These are phyloP conservation scores for Amblyornis subalaris DNA, from an alignment of 2,113 vertebrate species.

Conservation along the genomic window DNA sequence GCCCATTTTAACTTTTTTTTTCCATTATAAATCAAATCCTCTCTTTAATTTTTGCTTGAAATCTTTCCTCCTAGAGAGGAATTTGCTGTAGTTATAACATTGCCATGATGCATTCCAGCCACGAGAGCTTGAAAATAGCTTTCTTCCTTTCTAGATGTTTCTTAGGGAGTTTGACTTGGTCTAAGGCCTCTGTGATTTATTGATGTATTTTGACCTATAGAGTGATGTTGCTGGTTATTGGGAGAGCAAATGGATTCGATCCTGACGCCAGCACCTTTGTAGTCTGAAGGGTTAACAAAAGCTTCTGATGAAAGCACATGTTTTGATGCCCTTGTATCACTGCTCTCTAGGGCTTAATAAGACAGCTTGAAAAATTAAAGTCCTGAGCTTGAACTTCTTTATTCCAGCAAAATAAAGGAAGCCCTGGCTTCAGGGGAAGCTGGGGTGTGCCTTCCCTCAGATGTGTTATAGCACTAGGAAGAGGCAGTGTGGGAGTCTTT, in stretches of 20 bases:
- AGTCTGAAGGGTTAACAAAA: not conserved
- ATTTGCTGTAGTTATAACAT: not conserved
- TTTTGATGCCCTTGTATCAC: not conserved
- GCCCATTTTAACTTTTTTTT: not conserved
- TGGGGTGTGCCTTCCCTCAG: not conserved
- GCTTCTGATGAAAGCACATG: not conserved
- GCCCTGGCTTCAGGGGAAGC: not conserved
- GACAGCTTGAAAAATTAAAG: not conserved
- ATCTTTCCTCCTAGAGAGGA: not conserved
- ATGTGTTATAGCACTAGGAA: not conserved
- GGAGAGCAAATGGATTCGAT: not conserved
- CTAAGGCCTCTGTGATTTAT: not conserved
- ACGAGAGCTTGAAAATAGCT: not conserved
- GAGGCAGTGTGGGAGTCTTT: not conserved
- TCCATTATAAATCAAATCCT: conserved; percentile 32
- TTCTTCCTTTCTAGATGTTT: conserved; percentile 19
- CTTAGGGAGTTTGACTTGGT: not conserved
- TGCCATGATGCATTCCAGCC: not conserved
- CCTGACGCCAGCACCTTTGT: not conserved
- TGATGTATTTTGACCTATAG: not conserved
- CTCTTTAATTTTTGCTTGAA: conserved; percentile 36
- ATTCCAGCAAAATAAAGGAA: not conserved
- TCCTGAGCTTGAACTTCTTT: not conserved
- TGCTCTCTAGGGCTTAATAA: not conserved
- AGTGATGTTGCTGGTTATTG: not conserved